Evolutionary conservation across 37 sponge, comb jelly and placozoan species (phyloP).

Genomic region (Crambe crambe): DNA sequence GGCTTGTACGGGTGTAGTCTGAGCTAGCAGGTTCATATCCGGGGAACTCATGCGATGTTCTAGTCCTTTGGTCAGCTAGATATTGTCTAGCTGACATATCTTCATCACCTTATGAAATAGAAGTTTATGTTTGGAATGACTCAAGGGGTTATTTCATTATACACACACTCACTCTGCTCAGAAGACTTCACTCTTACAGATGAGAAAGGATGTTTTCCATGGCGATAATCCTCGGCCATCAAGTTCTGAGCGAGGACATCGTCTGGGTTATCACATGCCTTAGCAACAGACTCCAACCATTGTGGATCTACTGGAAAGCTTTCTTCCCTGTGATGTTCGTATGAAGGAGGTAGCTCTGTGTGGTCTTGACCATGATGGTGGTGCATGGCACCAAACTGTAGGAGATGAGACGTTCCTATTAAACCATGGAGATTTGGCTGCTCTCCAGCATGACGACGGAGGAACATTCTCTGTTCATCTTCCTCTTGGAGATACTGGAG

Average conservation of each 20-base stretch:
- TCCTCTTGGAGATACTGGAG: neutral
- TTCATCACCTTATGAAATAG: too few relatives aligned
- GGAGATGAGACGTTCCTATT: neutral
- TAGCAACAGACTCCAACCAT: slow-evolving; percentile 35
- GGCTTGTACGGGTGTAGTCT: too few relatives aligned
- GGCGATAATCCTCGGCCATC: neutral
- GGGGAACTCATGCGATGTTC: too few relatives aligned
- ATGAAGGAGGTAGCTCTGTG: neutral
- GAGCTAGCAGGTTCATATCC: too few relatives aligned
- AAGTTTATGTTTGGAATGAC: too few relatives aligned
- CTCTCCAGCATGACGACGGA: neutral
- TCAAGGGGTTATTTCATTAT: too few relatives aligned
- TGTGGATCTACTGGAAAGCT: slow-evolving; percentile 21
- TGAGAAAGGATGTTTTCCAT: too few relatives aligned
- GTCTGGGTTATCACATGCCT: slow-evolving; percentile 21
- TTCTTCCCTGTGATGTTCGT: neutral
- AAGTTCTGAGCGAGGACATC: slow-evolving; percentile 41
- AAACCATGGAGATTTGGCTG: neutral
- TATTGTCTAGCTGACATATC: too few relatives aligned
- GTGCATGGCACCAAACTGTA: neutral
- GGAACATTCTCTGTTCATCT: neutral
- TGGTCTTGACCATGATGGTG: neutral
- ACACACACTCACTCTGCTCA: too few relatives aligned
- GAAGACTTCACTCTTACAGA: too few relatives aligned
- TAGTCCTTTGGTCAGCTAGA: too few relatives aligned